Evolutionary conservation across 2,797 vertebrate species (phyloP).

Genomic region (Pantherophis vulpinus): DNA sequence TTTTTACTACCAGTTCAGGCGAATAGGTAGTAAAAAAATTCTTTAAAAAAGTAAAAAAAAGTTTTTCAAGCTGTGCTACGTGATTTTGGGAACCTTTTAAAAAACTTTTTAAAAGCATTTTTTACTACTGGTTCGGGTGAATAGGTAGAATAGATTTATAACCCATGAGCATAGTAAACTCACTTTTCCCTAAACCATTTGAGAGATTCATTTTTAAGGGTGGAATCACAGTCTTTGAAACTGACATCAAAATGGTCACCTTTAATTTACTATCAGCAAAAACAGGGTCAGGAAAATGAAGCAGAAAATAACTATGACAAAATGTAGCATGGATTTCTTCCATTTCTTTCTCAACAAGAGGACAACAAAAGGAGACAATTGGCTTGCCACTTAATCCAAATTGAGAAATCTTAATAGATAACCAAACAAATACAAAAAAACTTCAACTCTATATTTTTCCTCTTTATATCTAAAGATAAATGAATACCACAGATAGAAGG

Average conservation of each 20-base stretch:
- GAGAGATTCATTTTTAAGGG: background rate
- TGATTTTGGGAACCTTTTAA: too few species aligned
- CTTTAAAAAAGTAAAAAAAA: too few species aligned
- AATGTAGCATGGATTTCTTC: background rate
- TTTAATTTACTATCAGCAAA: background rate
- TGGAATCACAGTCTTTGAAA: background rate
- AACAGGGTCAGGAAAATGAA: background rate
- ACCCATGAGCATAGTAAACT: background rate
- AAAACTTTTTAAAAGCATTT: too few species aligned
- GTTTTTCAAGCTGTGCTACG: too few species aligned
- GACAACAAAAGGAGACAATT: background rate
- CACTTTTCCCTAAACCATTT: background rate
- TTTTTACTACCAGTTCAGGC: too few species aligned
- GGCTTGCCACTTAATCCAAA: background rate
- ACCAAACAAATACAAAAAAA: background rate
- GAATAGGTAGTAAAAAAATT: too few species aligned
- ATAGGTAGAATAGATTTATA: background rate
- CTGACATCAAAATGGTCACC: background rate
- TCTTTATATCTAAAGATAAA: background rate
- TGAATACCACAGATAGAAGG: background rate
- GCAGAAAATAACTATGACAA: background rate
- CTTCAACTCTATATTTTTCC: background rate
- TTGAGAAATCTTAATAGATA: background rate
- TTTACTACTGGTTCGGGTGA: too few species aligned
- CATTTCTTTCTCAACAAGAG: background rate